Evolutionary conservation across 2,797 vertebrate species (phyloP).

Genomic region (Pampus argenteus): DNA sequence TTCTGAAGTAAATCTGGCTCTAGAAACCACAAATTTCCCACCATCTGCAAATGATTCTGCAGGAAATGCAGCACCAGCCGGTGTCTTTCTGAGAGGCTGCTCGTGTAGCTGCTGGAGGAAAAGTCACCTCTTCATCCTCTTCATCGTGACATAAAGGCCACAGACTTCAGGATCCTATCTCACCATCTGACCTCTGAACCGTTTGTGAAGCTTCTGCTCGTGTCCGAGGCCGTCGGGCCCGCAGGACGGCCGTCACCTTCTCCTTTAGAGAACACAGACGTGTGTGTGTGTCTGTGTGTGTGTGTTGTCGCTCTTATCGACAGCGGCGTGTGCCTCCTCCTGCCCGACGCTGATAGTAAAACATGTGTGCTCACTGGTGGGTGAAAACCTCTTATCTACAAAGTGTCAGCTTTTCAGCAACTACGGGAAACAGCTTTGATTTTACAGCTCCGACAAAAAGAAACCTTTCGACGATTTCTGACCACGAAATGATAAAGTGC

Average conservation of each 20-base stretch:
- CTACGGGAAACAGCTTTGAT: neutral
- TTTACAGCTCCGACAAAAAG: constrained; percentile 1
- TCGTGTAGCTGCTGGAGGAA: neutral
- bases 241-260: constrained; percentile 9
- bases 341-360: constrained; percentile 50
- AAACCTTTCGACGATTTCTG: constrained; percentile 4
- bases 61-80: neutral
- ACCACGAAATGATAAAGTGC: neutral
- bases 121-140: constrained; percentile 14
- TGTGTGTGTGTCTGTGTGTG: too few species aligned
- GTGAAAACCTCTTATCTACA: constrained; percentile 55
- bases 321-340: constrained; percentile 34
- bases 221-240: neutral
- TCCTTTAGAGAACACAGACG: constrained; percentile 24
- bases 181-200: constrained; percentile 19
- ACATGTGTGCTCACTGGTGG: neutral
- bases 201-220: constrained; percentile 17
- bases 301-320: constrained; percentile 40
- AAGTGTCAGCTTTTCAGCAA: constrained; percentile 36
- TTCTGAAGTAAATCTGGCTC: neutral
- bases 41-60: neutral
- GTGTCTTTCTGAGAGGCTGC: neutral
- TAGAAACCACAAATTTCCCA: neutral
- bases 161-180: constrained; percentile 38
- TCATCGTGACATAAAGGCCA: constrained; percentile 23